Evolutionary conservation across 1,140 invertebrate genomes (phyloP), one percentile per base, ranked within the genome.

Genomic region (Notospermus geniculatus): DNA sequence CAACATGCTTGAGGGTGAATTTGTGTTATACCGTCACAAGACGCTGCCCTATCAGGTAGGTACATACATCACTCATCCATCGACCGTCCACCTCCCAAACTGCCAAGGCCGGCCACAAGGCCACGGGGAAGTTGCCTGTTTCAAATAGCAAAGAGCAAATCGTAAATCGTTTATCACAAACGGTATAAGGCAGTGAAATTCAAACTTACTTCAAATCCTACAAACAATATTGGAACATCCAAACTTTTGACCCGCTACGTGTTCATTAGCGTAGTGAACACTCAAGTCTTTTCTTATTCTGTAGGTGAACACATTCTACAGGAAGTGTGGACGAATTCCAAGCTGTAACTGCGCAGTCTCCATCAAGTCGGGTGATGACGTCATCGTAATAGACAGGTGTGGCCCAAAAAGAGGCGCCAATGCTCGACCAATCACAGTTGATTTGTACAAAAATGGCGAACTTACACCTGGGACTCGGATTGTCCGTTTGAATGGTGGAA

Each of bases 261-360:
- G n/a, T n/a, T n/a, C n/a, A n/a, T n/a, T n/a, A n/a, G n/a, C n/a
- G n/a, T n/a, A n/a, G n/a, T n/a, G n/a, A n/a, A n/a, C n/a, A n/a
- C n/a, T n/a, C n/a, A n/a, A n/a, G n/a, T n/a, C n/a, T n/a, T n/a
- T 50, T 50, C 25, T 19, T 9, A 7, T 50, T 9, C n/a, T n/a
- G 5, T 53, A 72, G 52, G 68, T 65, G 7, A 60, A 62, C 19
- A 23, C 62, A 11, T 73, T 69, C 46, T 70, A 65, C 23, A 54
- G 60, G 2, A 67, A 54, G 23, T 74, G 71, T 17, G 28, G 59
- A 41, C 62, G 28, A 1, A 60, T 50, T 28, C 66, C 71, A 7
- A 68, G 74, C 11, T 80, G 78, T 62, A 80, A 80, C 60, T 77
- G 76, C 63, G 78, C 69, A n/a, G 75, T 73, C 11, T 74, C 75